A percentile compares a stretch with the other conserved stretches of the same genome.
phyloP scores from a whole-genome alignment of 1,140 invertebrate genomes.

The Babylonia areolata region DNA sequence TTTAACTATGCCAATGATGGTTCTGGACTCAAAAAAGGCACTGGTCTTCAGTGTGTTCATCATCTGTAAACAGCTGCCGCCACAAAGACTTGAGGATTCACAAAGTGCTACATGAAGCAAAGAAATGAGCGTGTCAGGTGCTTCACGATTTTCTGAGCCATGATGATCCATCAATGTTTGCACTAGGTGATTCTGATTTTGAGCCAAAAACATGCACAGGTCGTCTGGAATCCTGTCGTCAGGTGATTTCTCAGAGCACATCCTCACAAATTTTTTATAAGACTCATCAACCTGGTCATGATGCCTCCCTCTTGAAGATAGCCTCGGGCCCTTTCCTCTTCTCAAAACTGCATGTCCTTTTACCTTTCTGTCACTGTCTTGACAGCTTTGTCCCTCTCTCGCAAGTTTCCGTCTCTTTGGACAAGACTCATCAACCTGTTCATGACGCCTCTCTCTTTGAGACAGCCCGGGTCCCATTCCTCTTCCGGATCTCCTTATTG shows the following conservation, averaged over 20 bases:
- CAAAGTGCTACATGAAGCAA: neutral
- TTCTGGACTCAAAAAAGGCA: constrained; percentile 16
- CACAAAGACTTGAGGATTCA: neutral
- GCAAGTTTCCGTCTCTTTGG: neutral
- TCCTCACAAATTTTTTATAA: neutral
- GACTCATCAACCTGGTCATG: neutral
- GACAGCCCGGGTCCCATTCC: too few relatives aligned
- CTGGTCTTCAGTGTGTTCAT: neutral
- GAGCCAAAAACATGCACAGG: constrained; percentile 14
- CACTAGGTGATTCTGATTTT: neutral
- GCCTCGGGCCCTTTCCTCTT: neutral
- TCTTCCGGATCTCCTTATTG: neutral
- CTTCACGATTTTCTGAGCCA: neutral
- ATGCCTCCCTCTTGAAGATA: neutral
- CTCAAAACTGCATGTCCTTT: neutral
- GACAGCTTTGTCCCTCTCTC: neutral
- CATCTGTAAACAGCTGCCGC: neutral
- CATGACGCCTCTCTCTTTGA: too few relatives aligned
- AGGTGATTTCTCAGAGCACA: neutral
- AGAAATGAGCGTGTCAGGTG: neutral
- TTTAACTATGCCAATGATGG: neutral
- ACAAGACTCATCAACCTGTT: too few relatives aligned
- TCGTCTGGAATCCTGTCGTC: neutral
- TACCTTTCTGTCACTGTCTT: neutral
- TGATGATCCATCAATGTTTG: neutral